Evolutionary conservation across 2,113 vertebrate species (phyloP).

Genomic region (Felis catus): F.catus_Fca126_mat1.0 CM031417.1:57879001-57879500

Average conservation of each 20-base stretch:
- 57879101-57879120: neutral
- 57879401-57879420: neutral
- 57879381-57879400: neutral
- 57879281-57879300: neutral
- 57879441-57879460: neutral
- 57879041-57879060: neutral
- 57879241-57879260: neutral
- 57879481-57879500: neutral
- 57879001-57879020: neutral
- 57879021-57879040: constrained; percentile 35
- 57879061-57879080: neutral
- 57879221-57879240: neutral
- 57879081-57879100: neutral
- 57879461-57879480: neutral
- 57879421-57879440: neutral
- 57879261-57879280: neutral
- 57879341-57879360: neutral
- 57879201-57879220: neutral
- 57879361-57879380: neutral
- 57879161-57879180: neutral
- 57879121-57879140: neutral
- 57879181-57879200: neutral
- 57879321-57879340: neutral
- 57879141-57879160: neutral
- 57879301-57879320: neutral